Evolutionary conservation across 2,888 invertebrate genomes (phyloP), one percentile per base, ranked within the genome.

Genomic region (Eurytoma adleriae): DNA sequence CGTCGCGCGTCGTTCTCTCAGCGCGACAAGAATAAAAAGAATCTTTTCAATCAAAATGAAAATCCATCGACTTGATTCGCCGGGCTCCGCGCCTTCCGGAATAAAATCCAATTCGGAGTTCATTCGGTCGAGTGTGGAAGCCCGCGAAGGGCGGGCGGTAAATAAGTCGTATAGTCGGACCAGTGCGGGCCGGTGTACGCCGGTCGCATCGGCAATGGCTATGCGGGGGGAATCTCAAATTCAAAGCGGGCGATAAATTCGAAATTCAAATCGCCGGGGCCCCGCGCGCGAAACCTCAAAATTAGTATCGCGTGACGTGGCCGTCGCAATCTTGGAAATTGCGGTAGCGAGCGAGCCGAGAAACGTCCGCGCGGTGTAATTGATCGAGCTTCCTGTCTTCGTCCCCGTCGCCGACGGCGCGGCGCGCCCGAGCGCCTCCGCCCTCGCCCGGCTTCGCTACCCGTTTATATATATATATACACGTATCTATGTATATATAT

Each of bases 221-320:
- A 24, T 24, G 24, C 24, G 24, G 24, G 24, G 24, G 24, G 50
- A 74, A 76, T 76, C 68, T 76, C 59, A 76, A 76, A 76, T 76
- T 67, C 75, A 76, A 76, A 76, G 57, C 18, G n/a, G 24, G 2
- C 67, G 61, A 59, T 61, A 61, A 61, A 76, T 76, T 76, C 68
- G 68, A 76, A 76, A 76, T 76, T 76, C 67, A 68, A 68, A 76
- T 76, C 75, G 27, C 18, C 40, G 40, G 40, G 40, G 40, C 40
- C 40, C 18, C 54, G 24, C 48, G 40, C 48, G 70, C 27, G 40
- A 59, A 57, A 40, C 59, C 59, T 71, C 59, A 71, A 71, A 71
- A 71, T 71, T 57, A 59, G 59, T 71, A 59, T 69, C 70, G 70
- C 70, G 70, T 71, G 70, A 71, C 70, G 40, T 48, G 12, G 64